Percentiles rank a stretch among this genome's conserved stretches.
phyloP scores from a whole-genome alignment of 53 echinoderm and acorn worm species.

The Henricia sp. region DNA sequence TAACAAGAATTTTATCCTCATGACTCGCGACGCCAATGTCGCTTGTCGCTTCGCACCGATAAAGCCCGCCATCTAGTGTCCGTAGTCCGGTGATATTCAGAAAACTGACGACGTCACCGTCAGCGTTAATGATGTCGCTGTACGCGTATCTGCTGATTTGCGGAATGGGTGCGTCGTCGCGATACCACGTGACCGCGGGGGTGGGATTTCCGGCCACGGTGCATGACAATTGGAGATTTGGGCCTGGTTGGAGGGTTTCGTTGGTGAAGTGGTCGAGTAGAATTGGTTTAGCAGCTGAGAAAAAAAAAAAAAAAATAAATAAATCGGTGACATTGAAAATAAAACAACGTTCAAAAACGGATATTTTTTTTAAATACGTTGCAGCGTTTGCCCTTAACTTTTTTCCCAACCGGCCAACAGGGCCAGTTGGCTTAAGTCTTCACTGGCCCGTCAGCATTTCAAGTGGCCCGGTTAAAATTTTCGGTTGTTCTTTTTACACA shows the following conservation, averaged over 20 bases:
- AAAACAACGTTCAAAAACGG: background rate
- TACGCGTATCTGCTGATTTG: slow-evolving; percentile 65
- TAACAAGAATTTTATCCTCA: slow-evolving; percentile 85
- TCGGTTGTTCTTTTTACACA: too few relatives aligned
- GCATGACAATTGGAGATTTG: slow-evolving; percentile 87
- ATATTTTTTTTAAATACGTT: too few relatives aligned
- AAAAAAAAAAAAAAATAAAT: background rate
- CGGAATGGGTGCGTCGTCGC: slow-evolving; percentile 74
- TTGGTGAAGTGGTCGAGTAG: slow-evolving; percentile 84
- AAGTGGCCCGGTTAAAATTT: too few relatives aligned
- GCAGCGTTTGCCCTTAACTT: too few relatives aligned
- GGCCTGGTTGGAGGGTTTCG: slow-evolving; percentile 90
- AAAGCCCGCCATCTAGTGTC: slow-evolving; percentile 89
- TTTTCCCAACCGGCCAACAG: too few relatives aligned
- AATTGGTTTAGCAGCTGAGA: slow-evolving; percentile 86
- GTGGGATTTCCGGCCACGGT: slow-evolving; percentile 93
- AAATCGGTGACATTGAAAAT: background rate
- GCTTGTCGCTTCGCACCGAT: slow-evolving; percentile 91
- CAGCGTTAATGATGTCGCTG: slow-evolving; percentile 85
- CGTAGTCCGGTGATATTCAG: slow-evolving; percentile 89
- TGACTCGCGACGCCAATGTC: slow-evolving; percentile 72
- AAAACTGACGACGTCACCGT: slow-evolving; percentile 93
- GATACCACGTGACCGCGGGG: slow-evolving; percentile 86
- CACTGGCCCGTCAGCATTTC: too few relatives aligned
- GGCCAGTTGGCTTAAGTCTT: too few relatives aligned